Base-by-base conservation (phyloP, 1,140 invertebrate species). In the Neelides sp. region DNA sequence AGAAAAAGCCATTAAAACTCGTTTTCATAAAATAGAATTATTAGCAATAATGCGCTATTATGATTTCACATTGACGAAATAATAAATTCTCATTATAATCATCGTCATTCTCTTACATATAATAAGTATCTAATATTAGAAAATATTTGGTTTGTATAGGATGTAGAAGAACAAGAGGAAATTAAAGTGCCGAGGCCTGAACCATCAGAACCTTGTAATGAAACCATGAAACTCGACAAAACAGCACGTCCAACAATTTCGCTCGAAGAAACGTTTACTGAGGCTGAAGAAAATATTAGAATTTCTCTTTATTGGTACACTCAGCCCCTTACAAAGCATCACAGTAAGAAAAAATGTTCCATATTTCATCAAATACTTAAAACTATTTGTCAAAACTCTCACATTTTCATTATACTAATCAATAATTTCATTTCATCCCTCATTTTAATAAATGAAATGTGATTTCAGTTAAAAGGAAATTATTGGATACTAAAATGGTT, bases 291-390 rank as follows among this genome's bases (percentile, higher is more conserved):
- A 55, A 69, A 74, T 49, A 70, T 78, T 27, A 66, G 75, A 48
- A 72, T 79, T 52, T 76, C 76, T 0, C 69, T 77, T 10, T 78
- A 73, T 50, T 76, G 71, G 62, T 79, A 78, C 57, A 75, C 71
- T 3, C 71, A 70, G 45, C 69, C 75, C 0, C 53, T 75, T 15
- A 77, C 73, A 49, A 75, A 71, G 54, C 68, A 75, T 54, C 67
- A 71, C 68, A 69, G 73, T 76, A 63, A 65, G 64, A 17, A 27
- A 50, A 22, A 52, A 2, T 23, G 23, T 17, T 37, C 34, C 48
- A 35, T 5, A 43, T 41, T 20, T 34, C 4, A 30, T 35, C 10
- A 20, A 26, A 28, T 34, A 22, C 5, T 28, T 5, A 34, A 19
- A 35, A 23, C 4, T 19, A 8, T 15, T 45, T 45, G 15, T 32